Conservation (phyloP, 2,113 vertebrate genomes). For the Brachypodius melanocephalos region DNA sequence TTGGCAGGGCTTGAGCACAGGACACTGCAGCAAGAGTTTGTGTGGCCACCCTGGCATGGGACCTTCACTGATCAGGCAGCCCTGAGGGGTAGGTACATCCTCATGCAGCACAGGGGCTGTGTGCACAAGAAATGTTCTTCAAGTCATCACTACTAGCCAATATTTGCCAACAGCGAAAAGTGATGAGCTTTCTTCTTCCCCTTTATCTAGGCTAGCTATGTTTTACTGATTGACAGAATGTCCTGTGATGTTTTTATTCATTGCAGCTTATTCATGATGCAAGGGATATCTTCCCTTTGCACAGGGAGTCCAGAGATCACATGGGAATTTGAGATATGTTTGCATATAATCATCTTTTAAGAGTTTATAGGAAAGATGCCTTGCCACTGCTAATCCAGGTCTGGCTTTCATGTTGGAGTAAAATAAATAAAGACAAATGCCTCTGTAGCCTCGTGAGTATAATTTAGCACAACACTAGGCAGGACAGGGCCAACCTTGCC, state of each 20-base stretch:
- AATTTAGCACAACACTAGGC: background rate
- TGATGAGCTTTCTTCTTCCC: background rate
- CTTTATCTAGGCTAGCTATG: background rate
- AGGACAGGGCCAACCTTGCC: background rate
- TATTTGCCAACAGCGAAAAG: background rate
- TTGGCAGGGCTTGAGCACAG: background rate
- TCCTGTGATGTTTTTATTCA: background rate
- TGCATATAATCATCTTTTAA: background rate
- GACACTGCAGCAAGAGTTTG: background rate
- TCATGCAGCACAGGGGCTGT: background rate
- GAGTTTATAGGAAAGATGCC: background rate
- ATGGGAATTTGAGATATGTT: background rate
- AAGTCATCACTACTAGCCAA: background rate
- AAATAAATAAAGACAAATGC: constrained; percentile 10
- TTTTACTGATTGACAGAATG: background rate
- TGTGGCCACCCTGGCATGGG: rapidly evolving
- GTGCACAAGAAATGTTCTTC: background rate
- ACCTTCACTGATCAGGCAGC: background rate
- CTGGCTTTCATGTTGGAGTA: background rate
- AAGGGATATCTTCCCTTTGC: background rate
- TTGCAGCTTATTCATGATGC: background rate
- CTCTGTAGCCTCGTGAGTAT: background rate
- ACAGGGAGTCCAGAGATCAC: background rate
- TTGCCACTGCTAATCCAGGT: constrained; percentile 12
- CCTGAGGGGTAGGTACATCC: background rate